Evolutionary conservation across 2,797 vertebrate genomes (phyloP).

Genomic region (Phoebastria nigripes): DNA sequence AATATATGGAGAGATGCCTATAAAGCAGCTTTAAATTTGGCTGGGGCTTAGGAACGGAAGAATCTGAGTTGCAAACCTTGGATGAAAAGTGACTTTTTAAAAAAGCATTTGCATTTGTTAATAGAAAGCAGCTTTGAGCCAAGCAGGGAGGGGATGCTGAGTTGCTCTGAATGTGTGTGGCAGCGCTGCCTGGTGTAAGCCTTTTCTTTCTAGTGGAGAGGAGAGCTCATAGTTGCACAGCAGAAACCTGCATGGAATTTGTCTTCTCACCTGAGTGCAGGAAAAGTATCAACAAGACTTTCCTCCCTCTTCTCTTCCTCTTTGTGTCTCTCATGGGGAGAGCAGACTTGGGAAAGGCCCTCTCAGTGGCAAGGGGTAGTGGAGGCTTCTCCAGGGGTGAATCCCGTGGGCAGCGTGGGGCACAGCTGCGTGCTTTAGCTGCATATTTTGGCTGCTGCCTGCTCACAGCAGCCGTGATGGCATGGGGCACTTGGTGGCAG

Average conservation of each 20-base stretch:
- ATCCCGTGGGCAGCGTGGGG: not conserved
- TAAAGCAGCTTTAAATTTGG: slow-evolving; percentile 56
- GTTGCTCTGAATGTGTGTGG: not conserved
- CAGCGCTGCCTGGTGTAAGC: not conserved
- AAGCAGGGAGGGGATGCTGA: not conserved
- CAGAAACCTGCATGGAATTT: not conserved
- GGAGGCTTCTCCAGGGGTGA: not conserved
- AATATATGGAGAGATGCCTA: slow-evolving; percentile 47
- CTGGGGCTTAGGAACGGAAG: slow-evolving; percentile 30
- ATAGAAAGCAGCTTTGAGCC: slow-evolving; percentile 32
- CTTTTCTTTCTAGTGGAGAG: not conserved
- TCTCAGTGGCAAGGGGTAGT: not conserved
- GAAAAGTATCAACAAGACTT: not conserved
- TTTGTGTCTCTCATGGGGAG: not conserved
- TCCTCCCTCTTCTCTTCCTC: not conserved
- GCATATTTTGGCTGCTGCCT: not conserved
- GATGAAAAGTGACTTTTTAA: not conserved
- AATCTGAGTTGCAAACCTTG: slow-evolving; percentile 16
- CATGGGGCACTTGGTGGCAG: not conserved
- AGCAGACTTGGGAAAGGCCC: not conserved
- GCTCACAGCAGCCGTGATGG: accelerated
- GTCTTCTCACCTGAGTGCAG: not conserved
- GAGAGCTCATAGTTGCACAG: not conserved
- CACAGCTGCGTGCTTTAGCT: not conserved
- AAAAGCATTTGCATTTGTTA: slow-evolving; percentile 27